These are phyloP conservation scores for Equus przewalskii DNA, from an alignment of 2,113 vertebrate genomes.

Conservation along the genomic window DNA sequence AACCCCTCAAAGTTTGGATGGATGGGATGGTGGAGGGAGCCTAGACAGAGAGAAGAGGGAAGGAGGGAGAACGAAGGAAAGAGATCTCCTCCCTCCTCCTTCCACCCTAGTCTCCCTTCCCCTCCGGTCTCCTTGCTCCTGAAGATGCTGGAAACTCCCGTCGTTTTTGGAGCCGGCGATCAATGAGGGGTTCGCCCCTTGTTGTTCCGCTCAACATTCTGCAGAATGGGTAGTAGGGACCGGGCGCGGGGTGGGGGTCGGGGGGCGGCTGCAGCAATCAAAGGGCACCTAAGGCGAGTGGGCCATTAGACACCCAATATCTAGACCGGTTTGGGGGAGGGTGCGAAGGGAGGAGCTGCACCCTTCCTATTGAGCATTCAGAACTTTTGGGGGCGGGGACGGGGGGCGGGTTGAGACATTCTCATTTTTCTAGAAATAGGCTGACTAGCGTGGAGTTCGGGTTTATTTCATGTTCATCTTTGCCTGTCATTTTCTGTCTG, in stretches of 20 bases:
- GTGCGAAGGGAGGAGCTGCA: not conserved
- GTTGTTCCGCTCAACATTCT: slow-evolving; percentile 15
- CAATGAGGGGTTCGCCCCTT: not conserved
- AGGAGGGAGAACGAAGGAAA: not conserved
- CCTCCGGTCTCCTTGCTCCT: not conserved
- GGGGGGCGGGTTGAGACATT: not conserved
- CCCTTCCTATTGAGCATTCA: not conserved
- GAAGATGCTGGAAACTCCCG: slow-evolving; percentile 2
- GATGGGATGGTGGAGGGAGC: not conserved
- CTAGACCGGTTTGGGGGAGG: not conserved
- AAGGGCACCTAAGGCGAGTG: slow-evolving; percentile 69
- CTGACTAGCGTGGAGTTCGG: slow-evolving; percentile 64
- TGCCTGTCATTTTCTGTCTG: slow-evolving; percentile 76
- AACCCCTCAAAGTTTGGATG: slow-evolving; percentile 55
- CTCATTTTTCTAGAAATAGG: slow-evolving; percentile 72
- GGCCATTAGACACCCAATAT: slow-evolving; percentile 14
- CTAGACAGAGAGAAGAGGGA: not conserved
- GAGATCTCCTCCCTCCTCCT: not conserved
- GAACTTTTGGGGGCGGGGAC: slow-evolving; percentile 48
- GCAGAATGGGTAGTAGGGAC: slow-evolving; percentile 50
- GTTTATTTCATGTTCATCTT: slow-evolving; percentile 73
- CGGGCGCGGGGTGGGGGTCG: not conserved
- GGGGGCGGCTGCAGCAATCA: not conserved
- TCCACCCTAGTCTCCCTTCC: not conserved
- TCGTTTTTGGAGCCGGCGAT: not conserved